Evolutionary conservation across 2,888 invertebrate genomes (phyloP).

Genomic region (Mythimna impura): DNA sequence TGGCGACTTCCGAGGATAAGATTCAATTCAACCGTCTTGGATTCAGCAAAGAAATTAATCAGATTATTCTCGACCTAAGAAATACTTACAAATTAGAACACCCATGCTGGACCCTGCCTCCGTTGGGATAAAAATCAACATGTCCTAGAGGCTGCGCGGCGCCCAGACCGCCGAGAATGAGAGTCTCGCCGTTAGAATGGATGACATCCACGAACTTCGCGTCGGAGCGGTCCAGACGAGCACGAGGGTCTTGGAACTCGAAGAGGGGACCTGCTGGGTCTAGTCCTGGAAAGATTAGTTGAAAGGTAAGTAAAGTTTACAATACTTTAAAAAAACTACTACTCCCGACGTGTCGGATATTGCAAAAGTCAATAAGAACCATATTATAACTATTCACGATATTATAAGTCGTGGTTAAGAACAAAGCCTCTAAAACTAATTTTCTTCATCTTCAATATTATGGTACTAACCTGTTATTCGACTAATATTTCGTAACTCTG

Average conservation of each 20-base stretch:
- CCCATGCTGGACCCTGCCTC: constrained; percentile 97
- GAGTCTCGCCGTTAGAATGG: constrained; percentile 97
- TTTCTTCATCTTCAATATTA: background rate
- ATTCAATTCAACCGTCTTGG: too few relatives aligned
- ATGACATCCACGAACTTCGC: constrained; percentile 98
- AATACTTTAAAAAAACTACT: background rate
- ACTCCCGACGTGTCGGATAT: background rate
- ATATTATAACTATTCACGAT: background rate
- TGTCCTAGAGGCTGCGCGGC: constrained; percentile 98
- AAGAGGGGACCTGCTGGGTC: constrained; percentile 98
- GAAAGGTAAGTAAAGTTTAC: background rate
- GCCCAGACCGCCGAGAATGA: constrained; percentile 96
- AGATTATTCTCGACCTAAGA: too few relatives aligned
- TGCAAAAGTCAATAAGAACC: background rate
- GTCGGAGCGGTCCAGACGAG: constrained; percentile 95
- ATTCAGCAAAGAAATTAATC: too few relatives aligned
- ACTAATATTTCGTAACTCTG: constrained; percentile 94
- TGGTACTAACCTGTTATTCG: constrained; percentile 94
- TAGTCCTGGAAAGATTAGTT: constrained; percentile 89
- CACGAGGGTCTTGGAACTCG: constrained; percentile 96
- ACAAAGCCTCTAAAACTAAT: background rate
- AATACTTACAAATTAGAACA: constrained; percentile 94
- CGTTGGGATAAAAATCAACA: constrained; percentile 98
- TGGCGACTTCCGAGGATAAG: too few relatives aligned
- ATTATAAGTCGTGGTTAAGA: too few relatives aligned